Conservation (phyloP, 2,113 vertebrate genomes). For the Empidonax alnorum region DNA sequence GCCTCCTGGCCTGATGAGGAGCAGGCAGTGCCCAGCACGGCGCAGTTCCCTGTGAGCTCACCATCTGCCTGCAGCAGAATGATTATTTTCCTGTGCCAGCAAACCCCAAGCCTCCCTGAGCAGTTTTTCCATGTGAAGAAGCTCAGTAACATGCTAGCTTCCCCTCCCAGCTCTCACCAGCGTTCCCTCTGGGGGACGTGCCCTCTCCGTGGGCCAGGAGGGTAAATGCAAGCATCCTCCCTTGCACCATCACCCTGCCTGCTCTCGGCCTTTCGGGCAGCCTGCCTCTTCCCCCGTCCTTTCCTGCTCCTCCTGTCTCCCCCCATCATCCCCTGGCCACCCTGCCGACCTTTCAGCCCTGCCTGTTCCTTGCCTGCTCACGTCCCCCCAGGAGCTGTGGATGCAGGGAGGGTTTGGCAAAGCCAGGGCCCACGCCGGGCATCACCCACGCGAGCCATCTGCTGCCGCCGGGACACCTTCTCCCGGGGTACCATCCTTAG, state of each 20-base stretch:
- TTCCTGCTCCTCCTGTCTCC: not conserved
- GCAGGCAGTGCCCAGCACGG: not conserved
- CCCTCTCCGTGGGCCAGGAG: not conserved
- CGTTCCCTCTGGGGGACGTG: accelerated
- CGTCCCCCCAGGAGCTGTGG: not conserved
- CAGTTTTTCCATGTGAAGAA: not conserved
- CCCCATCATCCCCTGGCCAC: not conserved
- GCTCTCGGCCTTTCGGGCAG: not conserved
- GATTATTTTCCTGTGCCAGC: not conserved
- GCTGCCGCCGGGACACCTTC: not conserved
- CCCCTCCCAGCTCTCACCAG: accelerated
- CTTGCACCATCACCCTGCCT: not conserved
- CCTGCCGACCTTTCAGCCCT: not conserved
- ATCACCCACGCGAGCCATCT: not conserved
- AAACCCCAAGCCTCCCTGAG: not conserved
- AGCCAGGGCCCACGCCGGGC: accelerated
- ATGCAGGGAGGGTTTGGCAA: not conserved
- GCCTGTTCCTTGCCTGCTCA: not conserved
- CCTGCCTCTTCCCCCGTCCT: not conserved
- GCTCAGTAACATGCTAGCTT: not conserved
- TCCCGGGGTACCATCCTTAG: conserved; percentile 66
- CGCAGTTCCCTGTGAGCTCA: not conserved
- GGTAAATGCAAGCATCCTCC: not conserved
- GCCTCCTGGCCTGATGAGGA: not conserved
- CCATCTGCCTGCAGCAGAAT: not conserved